phyloP scores from a whole-genome alignment of 1,140 invertebrate species.

The Sinonovacula constricta region DNA sequence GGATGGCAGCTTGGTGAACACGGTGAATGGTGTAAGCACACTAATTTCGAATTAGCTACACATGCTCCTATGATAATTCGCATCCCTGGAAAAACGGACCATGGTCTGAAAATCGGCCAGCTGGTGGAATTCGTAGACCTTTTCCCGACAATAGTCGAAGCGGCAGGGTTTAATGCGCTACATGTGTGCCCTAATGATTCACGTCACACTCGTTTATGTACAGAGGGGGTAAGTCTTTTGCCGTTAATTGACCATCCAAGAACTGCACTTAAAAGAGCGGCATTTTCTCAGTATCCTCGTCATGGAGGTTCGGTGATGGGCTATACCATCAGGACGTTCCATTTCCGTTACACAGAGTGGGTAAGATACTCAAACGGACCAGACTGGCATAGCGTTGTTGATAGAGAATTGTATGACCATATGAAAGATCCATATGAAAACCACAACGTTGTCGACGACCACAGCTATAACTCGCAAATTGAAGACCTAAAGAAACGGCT shows the following conservation, averaged over 20 bases:
- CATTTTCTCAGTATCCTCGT: conserved; percentile 90
- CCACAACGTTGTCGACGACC: conserved; percentile 81
- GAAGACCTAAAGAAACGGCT: conserved; percentile 56
- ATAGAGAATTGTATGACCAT: conserved; percentile 82
- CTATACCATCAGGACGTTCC: conserved; percentile 83
- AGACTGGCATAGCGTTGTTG: conserved; percentile 84
- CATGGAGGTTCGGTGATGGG: conserved; percentile 90
- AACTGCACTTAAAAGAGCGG: conserved; percentile 70
- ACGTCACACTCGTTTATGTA: conserved; percentile 80
- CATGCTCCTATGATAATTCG: conserved; percentile 84
- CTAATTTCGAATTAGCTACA: conserved; percentile 89
- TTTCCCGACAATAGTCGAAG: conserved; percentile 89
- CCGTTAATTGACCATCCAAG: conserved; percentile 53
- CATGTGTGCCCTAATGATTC: conserved; percentile 81
- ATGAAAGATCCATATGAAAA: conserved; percentile 83
- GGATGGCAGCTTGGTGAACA: conserved; percentile 94
- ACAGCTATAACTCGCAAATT: conserved; percentile 49
- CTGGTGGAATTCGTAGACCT: conserved; percentile 88
- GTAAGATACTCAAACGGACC: conserved; percentile 78
- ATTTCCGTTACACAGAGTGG: conserved; percentile 89
- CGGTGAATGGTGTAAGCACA: conserved; percentile 90
- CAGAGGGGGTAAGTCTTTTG: conserved; percentile 86
- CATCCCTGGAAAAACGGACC: conserved; percentile 53
- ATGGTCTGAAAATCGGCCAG: conserved; percentile 48
- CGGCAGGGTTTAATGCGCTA: conserved; percentile 81